phyloP scores from a whole-genome alignment of 2,113 vertebrate species.

The Vulpes ferrilata region DNA sequence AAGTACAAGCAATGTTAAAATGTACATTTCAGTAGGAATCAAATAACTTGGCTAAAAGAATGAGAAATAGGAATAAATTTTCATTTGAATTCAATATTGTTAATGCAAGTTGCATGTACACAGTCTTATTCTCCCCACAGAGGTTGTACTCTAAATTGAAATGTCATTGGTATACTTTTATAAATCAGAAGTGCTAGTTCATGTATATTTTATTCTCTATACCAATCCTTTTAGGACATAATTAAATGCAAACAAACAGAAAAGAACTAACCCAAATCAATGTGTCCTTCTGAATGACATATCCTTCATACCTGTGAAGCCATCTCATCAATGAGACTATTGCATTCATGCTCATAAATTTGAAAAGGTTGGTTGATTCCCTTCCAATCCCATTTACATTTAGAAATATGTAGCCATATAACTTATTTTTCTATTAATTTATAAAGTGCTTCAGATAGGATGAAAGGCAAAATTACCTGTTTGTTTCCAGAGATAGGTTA shows the following conservation, averaged over 20 bases:
- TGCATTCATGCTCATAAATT: constrained; percentile 78
- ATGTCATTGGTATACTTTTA: constrained; percentile 75
- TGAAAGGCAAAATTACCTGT: constrained; percentile 68
- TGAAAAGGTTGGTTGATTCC: constrained; percentile 76
- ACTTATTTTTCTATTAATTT: constrained; percentile 77
- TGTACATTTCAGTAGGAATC: neutral
- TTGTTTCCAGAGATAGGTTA: constrained; percentile 63
- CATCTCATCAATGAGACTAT: constrained; percentile 69
- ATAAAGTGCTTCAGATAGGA: constrained; percentile 70
- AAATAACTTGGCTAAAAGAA: constrained; percentile 68
- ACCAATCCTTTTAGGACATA: constrained; percentile 72
- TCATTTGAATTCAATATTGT: constrained; percentile 75
- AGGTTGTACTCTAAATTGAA: constrained; percentile 58
- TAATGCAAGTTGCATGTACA: constrained; percentile 76
- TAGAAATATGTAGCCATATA: constrained; percentile 66
- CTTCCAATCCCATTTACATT: constrained; percentile 78
- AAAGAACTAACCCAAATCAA: constrained; percentile 79
- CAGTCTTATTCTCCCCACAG: constrained; percentile 50
- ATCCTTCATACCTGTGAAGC: constrained; percentile 74
- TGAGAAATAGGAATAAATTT: constrained; percentile 72
- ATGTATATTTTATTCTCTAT: constrained; percentile 76
- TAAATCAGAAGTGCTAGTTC: constrained; percentile 76
- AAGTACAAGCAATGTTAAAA: constrained; percentile 75
- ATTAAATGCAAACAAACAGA: constrained; percentile 83
- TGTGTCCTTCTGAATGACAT: constrained; percentile 80